Base-by-base conservation (phyloP, 2,888 invertebrate genomes). In the Philereme vetulata region DNA sequence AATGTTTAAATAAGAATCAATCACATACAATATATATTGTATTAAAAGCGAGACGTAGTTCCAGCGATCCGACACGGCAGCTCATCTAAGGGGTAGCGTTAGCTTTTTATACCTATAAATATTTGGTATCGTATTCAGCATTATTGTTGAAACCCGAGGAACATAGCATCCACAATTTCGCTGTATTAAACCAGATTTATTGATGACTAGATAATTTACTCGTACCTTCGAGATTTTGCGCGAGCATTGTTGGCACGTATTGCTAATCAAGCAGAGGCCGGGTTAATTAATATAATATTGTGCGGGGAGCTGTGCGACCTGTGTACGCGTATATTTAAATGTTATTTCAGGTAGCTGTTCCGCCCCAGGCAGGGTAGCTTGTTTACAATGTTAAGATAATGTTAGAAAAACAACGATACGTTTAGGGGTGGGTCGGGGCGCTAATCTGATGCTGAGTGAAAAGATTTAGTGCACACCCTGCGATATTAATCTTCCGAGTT, bases 391-490 rank as follows among this genome's bases (percentile, higher is more conserved):
- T 81, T 77, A 75, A 79, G 82, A 82, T 85, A 85, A 86, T 86
- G 84, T 85, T 85, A 82, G 80, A 88, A 87, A 87, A 88, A 87
- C 87, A 86, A 80, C 76, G 80, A 81, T 84, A 84, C 66, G 60
- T 81, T 78, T 73, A 77, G 80, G 81, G 78, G 78, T 76, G 77
- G 74, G 77, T 76, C 70, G 76, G 74, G 81, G 78, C 73, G 81
- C 77, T 88, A 86, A 88, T 88, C 89, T 87, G 85, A 86, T 88
- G 80, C 76, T 73, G 85, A 85, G 83, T 84, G 84, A 86, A 88
- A 86, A 87, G 86, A 87, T 88, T 87, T 87, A 85, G 82, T 83
- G 81, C 75, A 71, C 79, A 78, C 83, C 83, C 82, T 73, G 72
- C 77, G 76, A 82, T 80, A 83, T 81, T 82, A 83, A 85, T 82